These are phyloP conservation scores for Hirundichthys speculiger DNA, from an alignment of 2,113 vertebrate species.

Conservation along the genomic window DNA sequence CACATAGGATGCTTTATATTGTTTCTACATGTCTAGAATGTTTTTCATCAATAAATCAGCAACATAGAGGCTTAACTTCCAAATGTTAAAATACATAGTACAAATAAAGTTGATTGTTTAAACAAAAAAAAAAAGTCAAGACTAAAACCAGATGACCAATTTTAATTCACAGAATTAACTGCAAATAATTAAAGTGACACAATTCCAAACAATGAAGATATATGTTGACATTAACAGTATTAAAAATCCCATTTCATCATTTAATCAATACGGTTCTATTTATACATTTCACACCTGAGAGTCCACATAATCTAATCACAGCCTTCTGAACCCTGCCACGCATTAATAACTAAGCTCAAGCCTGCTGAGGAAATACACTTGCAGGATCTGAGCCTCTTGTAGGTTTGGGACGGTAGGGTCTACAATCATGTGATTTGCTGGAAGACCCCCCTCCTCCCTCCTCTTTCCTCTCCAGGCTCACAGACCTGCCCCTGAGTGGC, in stretches of 20 bases:
- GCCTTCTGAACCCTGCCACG: conserved; percentile 34
- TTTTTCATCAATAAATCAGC: neutral
- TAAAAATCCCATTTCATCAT: neutral
- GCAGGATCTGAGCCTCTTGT: conserved; percentile 72
- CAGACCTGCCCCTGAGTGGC: conserved; percentile 77
- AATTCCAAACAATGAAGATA: neutral
- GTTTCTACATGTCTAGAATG: neutral
- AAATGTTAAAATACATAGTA: neutral
- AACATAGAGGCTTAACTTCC: neutral
- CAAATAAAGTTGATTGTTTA: neutral
- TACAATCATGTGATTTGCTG: conserved; percentile 81
- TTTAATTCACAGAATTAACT: no score
- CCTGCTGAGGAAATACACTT: conserved; percentile 57
- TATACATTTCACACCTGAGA: conserved; percentile 48
- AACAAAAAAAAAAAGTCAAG: no score
- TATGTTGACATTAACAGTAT: neutral
- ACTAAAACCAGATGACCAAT: no score
- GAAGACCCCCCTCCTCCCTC: conserved; percentile 54
- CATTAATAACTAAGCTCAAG: conserved; percentile 47
- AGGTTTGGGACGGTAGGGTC: conserved; percentile 65
- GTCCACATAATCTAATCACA: conserved; percentile 39
- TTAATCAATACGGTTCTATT: conserved; percentile 32
- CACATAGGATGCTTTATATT: neutral
- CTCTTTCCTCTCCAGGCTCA: conserved; percentile 29
- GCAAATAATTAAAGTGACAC: neutral